Evolutionary conservation across 2,888 invertebrate species (phyloP), one percentile per base, ranked within the genome.

Genomic region (Corythucha ciliata): DNA sequence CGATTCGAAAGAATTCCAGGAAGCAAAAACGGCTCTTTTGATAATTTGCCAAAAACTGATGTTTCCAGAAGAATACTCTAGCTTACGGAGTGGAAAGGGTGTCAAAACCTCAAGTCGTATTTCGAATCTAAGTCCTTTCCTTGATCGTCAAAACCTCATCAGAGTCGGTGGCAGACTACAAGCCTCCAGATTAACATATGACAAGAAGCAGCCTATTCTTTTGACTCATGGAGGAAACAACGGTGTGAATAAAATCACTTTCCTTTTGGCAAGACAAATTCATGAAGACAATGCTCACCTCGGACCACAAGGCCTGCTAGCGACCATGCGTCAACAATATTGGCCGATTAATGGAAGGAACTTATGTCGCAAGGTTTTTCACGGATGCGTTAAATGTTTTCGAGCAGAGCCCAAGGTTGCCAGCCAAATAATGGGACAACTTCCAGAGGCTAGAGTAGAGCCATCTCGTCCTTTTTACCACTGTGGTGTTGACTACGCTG

Each of bases 331-430:
- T 2, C 46, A 56, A 20, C 29, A 27, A 3, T 61, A 53, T 47
- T 63, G 63, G 63, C 56, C 56, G 6, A 40, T 60, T 12, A 22
- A 52, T 7, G 62, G 59, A n/a, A 44, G 56, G 55, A 54, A 50
- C 20, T 6, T 58, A 4, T 41, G 51, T 2, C 48, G 49, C 25
- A 34, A 48, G 22, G 52, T 59, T 8, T 51, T 61, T 12, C 53
- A 49, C 14, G 7, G 51, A 8, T 62, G 60, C 33, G 37, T 56
- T 3, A 45, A 36, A 4, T 44, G 44, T 22, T 44, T 29, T 20
- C 10, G 32, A 18, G 6, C 12, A 2, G 10, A 29, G 2, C 44
- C 51, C 6, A 10, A 7, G 10, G 4, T 4, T 10, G 21, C 20
- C 3, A 4, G n/a, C 6, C 40, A 51, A n/a, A n/a, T 36, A 4